Percentiles rank a stretch among this genome's conserved stretches.
These are phyloP conservation scores for Drosophila malerkotliana DNA, from an alignment of 1,140 invertebrate species.

Conservation along the genomic window DNA sequence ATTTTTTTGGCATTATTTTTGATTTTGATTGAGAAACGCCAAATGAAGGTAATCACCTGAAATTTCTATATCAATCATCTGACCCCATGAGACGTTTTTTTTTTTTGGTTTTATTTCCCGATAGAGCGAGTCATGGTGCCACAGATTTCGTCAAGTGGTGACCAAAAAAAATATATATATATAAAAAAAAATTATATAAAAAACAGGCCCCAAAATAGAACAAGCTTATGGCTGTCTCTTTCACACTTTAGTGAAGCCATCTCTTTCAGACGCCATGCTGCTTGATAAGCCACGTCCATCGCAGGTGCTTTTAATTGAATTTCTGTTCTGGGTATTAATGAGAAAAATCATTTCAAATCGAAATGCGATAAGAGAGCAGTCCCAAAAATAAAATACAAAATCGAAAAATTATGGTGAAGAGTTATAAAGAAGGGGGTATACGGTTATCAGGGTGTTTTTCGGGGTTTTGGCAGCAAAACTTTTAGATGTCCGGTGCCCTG, in stretches of 20 bases:
- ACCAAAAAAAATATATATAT: background rate
- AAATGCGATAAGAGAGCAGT: slow-evolving; percentile 36
- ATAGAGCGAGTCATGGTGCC: slow-evolving; percentile 48
- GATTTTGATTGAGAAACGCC: slow-evolving; percentile 50
- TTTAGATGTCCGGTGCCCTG: slow-evolving; percentile 34
- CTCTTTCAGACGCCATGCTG: slow-evolving; percentile 2
- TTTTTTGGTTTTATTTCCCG: slow-evolving; percentile 13
- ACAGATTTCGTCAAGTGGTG: slow-evolving; percentile 46
- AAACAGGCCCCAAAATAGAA: slow-evolving; percentile 12
- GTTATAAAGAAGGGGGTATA: background rate
- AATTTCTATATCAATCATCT: slow-evolving; percentile 66
- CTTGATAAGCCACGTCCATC: slow-evolving; percentile 49
- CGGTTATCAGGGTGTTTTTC: slow-evolving; percentile 20
- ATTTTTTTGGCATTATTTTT: slow-evolving; percentile 9
- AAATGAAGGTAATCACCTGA: slow-evolving; percentile 34
- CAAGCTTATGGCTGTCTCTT: background rate
- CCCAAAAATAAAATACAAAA: slow-evolving; percentile 10
- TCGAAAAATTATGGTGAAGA: slow-evolving; percentile 1
- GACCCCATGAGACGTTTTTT: slow-evolving; percentile 25
- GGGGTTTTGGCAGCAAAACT: slow-evolving; percentile 24
- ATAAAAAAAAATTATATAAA: background rate
- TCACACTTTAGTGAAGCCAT: background rate
- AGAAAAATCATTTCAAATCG: slow-evolving; percentile 45
- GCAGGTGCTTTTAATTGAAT: slow-evolving; percentile 50
- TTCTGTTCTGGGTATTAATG: slow-evolving; percentile 50